phyloP scores from a whole-genome alignment of 1,140 invertebrate genomes.

The Hormaphis cornu region DNA sequence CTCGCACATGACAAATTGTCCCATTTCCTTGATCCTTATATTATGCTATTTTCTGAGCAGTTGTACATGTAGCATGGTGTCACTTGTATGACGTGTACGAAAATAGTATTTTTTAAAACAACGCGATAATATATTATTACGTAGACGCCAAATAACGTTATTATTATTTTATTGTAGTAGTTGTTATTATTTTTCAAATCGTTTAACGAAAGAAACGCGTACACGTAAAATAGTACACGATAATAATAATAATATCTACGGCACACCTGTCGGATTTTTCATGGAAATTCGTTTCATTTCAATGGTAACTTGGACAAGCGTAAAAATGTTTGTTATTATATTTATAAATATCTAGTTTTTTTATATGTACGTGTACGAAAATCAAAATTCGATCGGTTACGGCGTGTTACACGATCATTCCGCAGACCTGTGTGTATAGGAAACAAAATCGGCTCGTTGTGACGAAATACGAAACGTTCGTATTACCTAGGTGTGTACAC shows the following conservation, averaged over 20 bases:
- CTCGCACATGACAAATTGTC: not conserved
- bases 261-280: slow-evolving; percentile 2
- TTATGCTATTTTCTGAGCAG: not conserved
- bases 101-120: not conserved
- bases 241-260: too few relatives aligned
- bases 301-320: slow-evolving; percentile 3
- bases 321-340: slow-evolving; percentile 24
- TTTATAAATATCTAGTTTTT: not conserved
- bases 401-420: slow-evolving; percentile 16
- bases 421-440: not conserved
- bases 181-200: not conserved
- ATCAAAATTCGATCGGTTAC: slow-evolving; percentile 18
- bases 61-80: not conserved
- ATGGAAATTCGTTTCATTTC: slow-evolving; percentile 27
- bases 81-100: not conserved
- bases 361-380: not conserved
- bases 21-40: not conserved
- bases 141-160: not conserved
- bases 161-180: not conserved
- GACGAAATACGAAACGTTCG: slow-evolving; percentile 1
- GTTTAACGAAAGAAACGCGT: not conserved
- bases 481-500: too few relatives aligned
- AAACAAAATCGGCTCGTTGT: not conserved
- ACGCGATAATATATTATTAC: not conserved
- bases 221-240: too few relatives aligned